Conservation (phyloP, 2,888 invertebrate species). For the Eupithecia subumbrata region DNA sequence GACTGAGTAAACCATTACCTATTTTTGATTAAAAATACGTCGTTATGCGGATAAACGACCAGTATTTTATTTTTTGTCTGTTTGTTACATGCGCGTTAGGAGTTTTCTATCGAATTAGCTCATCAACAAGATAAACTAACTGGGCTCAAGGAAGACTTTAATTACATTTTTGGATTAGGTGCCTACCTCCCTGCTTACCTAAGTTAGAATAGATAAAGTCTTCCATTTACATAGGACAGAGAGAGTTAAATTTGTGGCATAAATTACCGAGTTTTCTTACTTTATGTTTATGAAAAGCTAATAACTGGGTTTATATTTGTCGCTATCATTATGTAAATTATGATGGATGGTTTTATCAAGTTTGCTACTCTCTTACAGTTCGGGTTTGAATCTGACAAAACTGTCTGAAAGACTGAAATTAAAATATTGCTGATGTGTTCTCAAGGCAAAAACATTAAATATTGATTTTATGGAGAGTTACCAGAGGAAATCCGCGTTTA, state of each 20-base stretch:
- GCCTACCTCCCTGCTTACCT: neutral
- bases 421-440: neutral
- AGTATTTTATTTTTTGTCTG: neutral
- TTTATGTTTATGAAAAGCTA: constrained; percentile 14
- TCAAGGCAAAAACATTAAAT: neutral
- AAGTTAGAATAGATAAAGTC: constrained; percentile 7
- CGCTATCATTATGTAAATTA: constrained; percentile 9
- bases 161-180: neutral
- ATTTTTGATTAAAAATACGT: neutral
- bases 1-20: neutral
- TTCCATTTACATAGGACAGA: constrained; percentile 15
- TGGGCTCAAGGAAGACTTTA: no score
- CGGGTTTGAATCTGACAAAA: neutral
- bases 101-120: no score
- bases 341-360: constrained; percentile 10
- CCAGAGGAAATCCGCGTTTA: neutral
- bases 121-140: no score
- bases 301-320: constrained; percentile 14
- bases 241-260: constrained; percentile 8
- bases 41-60: neutral
- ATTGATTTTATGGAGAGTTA: neutral
- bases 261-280: constrained; percentile 11
- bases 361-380: neutral
- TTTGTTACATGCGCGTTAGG: neutral
- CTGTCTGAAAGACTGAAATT: neutral